phyloP scores from a whole-genome alignment of 2,113 vertebrate species.

The Poeciliopsis retropinna region DNA sequence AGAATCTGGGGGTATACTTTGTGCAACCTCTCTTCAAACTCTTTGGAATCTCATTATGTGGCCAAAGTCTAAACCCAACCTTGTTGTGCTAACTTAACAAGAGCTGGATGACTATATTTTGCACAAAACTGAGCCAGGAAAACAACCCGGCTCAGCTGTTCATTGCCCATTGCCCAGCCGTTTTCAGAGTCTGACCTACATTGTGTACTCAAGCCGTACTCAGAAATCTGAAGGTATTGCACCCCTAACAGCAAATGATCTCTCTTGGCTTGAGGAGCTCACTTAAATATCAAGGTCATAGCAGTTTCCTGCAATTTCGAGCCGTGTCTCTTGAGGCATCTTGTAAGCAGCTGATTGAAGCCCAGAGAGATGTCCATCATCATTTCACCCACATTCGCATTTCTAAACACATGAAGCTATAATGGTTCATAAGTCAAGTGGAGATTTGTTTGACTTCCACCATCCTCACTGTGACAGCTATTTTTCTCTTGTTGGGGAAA shows the following conservation, averaged over 20 bases:
- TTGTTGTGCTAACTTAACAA: too few relatives aligned
- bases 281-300: constrained; percentile 30
- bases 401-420: neutral
- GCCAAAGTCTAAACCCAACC: neutral
- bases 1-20: neutral
- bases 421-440: neutral
- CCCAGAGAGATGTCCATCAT: neutral
- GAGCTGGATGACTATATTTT: too few relatives aligned
- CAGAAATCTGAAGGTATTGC: constrained; percentile 6
- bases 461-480: neutral
- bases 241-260: constrained; percentile 9
- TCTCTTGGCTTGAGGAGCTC: neutral
- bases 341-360: constrained; percentile 6
- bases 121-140: too few relatives aligned
- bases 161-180: too few relatives aligned
- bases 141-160: too few relatives aligned
- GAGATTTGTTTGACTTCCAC: too few relatives aligned
- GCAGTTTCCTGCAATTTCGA: constrained; percentile 2
- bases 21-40: neutral
- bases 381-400: neutral
- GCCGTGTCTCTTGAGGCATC: neutral
- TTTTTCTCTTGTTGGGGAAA: neutral
- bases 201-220: neutral
- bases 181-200: too few relatives aligned
- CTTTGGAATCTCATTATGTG: neutral